Evolutionary conservation across 2,797 vertebrate genomes (phyloP).

Genomic region (Spea hammondii): DNA sequence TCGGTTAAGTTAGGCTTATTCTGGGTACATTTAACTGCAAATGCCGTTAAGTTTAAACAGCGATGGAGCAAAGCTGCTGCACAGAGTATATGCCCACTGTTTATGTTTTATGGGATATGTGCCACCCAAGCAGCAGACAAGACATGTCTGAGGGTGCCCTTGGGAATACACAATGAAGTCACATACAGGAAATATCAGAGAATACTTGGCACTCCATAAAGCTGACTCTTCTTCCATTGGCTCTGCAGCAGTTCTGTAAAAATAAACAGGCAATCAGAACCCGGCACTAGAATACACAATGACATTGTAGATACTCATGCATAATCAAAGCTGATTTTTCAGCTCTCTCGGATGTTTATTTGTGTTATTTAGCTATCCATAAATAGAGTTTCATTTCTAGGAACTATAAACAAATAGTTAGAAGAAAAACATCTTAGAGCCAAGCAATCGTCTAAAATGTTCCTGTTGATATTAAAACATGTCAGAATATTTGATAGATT

Average conservation of each 20-base stretch:
- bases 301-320: conserved; percentile 87
- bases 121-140: conserved; percentile 96
- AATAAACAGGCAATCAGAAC: conserved; percentile 99
- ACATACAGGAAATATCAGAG: conserved; percentile 88
- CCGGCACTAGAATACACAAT: conserved; percentile 88
- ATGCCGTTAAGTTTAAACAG: conserved; percentile 76
- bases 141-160: conserved; percentile 86
- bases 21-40: conserved; percentile 65
- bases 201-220: conserved; percentile 89
- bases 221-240: conserved; percentile 86
- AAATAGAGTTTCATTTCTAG: conserved; percentile 93
- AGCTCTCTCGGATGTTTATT: conserved; percentile 90
- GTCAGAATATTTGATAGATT: conserved; percentile 78
- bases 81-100: conserved; percentile 77
- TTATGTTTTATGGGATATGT: conserved; percentile 80
- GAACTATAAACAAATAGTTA: conserved; percentile 92
- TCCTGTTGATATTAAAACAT: conserved; percentile 94
- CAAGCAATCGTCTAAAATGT: conserved; percentile 83
- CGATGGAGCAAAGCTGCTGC: conserved; percentile 76
- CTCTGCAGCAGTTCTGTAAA: conserved; percentile 86
- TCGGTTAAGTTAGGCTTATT: conserved; percentile 71
- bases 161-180: conserved; percentile 95
- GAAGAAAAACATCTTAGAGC: conserved; percentile 83
- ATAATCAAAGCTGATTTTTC: conserved; percentile 96
- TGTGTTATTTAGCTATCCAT: conserved; percentile 91